A percentile compares a stretch with the other conserved stretches of the same genome.
phyloP scores from a whole-genome alignment of 2,113 vertebrate species.

The Hemichromis elongatus region DNA sequence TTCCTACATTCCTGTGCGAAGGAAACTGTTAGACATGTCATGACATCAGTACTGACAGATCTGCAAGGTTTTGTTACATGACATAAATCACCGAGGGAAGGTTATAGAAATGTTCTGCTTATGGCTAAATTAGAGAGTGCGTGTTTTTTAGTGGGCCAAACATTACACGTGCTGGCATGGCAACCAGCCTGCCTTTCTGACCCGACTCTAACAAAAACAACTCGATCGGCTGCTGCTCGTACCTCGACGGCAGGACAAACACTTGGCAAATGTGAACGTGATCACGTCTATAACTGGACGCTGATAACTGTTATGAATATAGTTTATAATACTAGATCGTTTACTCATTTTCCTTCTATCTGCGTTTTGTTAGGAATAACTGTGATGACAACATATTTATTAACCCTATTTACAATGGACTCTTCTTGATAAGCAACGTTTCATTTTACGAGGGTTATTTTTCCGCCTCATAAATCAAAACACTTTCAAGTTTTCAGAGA shows the following conservation, averaged over 20 bases:
- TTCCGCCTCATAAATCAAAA: constrained; percentile 1
- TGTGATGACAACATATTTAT: neutral
- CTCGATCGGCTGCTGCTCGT: neutral
- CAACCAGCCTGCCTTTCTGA: constrained; percentile 19
- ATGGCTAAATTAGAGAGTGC: constrained; percentile 62
- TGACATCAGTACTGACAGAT: constrained; percentile 67
- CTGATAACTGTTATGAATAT: neutral
- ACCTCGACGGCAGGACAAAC: neutral
- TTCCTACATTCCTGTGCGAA: constrained; percentile 41
- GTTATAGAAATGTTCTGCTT: constrained; percentile 38
- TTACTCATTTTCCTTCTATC: neutral
- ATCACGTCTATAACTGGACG: neutral
- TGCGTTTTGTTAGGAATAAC: neutral
- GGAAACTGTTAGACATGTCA: constrained; percentile 67
- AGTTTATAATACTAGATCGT: neutral
- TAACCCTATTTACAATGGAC: neutral
- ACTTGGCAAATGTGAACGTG: neutral
- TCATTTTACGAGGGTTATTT: neutral
- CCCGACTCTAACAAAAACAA: neutral
- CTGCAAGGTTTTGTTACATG: constrained; percentile 47
- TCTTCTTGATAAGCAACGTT: neutral
- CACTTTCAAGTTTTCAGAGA: neutral
- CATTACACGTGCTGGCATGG: constrained; percentile 23
- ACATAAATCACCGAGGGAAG: constrained; percentile 62
- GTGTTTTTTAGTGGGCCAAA: constrained; percentile 39